Conservation (phyloP, 2,888 invertebrate genomes). For the Cacoxenus indagator region DNA sequence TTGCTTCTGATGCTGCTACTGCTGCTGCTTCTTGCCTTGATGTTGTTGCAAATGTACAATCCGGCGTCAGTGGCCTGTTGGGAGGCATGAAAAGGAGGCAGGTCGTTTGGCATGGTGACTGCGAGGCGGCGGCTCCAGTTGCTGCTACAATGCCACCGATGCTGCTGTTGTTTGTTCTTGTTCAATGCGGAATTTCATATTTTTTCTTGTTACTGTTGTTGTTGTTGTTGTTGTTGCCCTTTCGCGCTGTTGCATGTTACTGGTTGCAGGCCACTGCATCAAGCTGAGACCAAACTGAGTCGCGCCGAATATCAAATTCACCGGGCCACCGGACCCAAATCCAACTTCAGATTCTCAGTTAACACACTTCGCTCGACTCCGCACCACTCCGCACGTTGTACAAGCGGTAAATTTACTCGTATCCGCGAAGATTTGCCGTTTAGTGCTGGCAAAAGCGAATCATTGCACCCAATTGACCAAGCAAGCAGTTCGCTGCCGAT, state of each 20-base stretch:
- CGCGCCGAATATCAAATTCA: neutral
- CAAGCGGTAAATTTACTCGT: too few species aligned
- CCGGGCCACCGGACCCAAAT: neutral
- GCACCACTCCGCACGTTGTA: neutral
- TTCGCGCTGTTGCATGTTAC: conserved; percentile 21
- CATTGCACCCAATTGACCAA: neutral
- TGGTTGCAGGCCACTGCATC: neutral
- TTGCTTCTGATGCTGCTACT: conserved; percentile 16
- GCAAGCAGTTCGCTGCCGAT: neutral
- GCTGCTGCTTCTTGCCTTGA: conserved; percentile 17
- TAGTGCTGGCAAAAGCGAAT: neutral
- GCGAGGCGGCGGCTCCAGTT: neutral
- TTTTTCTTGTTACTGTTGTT: conserved; percentile 32
- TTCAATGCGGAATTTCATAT: conserved; percentile 46
- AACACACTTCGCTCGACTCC: conserved; percentile 39
- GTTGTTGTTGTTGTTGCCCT: conserved; percentile 17
- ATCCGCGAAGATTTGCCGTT: neutral
- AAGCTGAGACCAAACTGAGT: too few species aligned
- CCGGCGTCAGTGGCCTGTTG: conserved; percentile 32
- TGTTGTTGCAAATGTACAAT: conserved; percentile 34
- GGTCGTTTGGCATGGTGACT: conserved; percentile 13
- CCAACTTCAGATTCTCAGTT: conserved; percentile 35
- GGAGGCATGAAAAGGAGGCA: conserved; percentile 1
- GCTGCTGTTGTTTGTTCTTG: conserved; percentile 1
- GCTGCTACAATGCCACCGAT: neutral